Base-by-base conservation (phyloP, 64 coral and sea anemone species). In the Pachyseris speciosa region DNA sequence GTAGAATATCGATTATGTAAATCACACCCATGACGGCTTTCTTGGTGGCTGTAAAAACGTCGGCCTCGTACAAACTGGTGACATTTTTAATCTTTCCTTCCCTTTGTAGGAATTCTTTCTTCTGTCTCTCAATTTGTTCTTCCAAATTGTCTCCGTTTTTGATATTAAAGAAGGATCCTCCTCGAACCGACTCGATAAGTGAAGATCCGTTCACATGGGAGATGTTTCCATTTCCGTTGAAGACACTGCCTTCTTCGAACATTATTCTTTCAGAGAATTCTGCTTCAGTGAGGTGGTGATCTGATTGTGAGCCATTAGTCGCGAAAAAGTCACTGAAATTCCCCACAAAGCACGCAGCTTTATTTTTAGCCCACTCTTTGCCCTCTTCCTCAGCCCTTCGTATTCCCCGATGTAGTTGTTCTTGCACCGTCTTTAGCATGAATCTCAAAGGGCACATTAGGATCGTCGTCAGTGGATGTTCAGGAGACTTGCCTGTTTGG, bases 381-480 rank as follows among this genome's bases (percentile, higher is more conserved):
- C 19, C 76, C 50, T 50, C 49, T 4, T 61, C 25, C 13, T 38
- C 13, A 28, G 55, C 15, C n/a, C 66, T 53, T 24, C 31, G 49
- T n/a, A 95, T 58, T 42, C 75, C 88, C 22, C 50, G 68, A 69
- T 70, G 45, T 17, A 90, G 20, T 32, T 61, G 27, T 42, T 89
- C 38, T 55, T 83, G 86, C 6, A 83, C 89, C 29, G 66, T 43
- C 25, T 81, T 50, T 7, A 37, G 38, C 47, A 95, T 78, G 33
- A 81, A 91, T 40, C 83, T 57, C 47, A 91, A 41, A 72, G 94
- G 94, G 25, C 94, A 95, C 34, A 95, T 24, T 20, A 95, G 77
- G 29, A 83, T 74, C 3, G 72, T 87, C 12, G 76, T 90, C 25
- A 95, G n/a, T 3, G 94, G 94, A 41, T 91, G 94, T 67, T 72